Conservation (phyloP, 1,140 invertebrate genomes). For the Drosophila chauvacae region DNA sequence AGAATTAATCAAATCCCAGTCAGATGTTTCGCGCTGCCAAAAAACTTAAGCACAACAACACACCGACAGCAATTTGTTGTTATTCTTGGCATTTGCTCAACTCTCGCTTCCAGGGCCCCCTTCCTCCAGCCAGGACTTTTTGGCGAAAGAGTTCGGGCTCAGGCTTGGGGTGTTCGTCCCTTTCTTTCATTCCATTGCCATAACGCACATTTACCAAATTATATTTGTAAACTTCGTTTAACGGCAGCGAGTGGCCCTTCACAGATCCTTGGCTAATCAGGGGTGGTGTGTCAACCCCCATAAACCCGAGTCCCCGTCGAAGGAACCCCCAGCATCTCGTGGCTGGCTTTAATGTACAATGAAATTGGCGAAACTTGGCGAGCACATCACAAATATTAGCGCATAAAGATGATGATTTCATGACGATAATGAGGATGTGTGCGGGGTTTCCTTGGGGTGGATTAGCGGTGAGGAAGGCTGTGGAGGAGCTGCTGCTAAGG, state of each 20-base stretch:
- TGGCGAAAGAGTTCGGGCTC: constrained; percentile 60
- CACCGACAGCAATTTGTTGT: constrained; percentile 62
- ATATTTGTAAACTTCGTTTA: constrained; percentile 78
- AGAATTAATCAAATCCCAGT: constrained; percentile 81
- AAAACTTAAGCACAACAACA: constrained; percentile 78
- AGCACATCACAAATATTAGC: constrained; percentile 81
- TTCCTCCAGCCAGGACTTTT: constrained; percentile 25
- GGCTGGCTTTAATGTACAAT: constrained; percentile 73
- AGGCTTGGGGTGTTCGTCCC: constrained; percentile 18
- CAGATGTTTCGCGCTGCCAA: constrained; percentile 80
- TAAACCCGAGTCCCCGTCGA: background rate
- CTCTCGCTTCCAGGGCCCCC: constrained; percentile 14
- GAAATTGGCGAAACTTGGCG: constrained; percentile 78
- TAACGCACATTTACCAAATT: constrained; percentile 81
- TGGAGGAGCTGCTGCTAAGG: background rate
- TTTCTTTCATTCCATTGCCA: constrained; percentile 65
- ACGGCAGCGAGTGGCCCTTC: constrained; percentile 26
- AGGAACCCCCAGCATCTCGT: constrained; percentile 15
- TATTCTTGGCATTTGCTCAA: constrained; percentile 64
- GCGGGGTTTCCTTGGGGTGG: constrained; percentile 30
- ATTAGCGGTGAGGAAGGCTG: constrained; percentile 6
- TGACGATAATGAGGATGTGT: constrained; percentile 73
- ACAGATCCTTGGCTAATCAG: constrained; percentile 21
- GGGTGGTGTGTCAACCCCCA: constrained; percentile 4
- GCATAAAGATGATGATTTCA: constrained; percentile 80